A percentile compares a stretch with the other conserved stretches of the same genome.
These are phyloP conservation scores for Synanceia verrucosa DNA, from an alignment of 2,797 vertebrate genomes.

Conservation along the genomic window DNA sequence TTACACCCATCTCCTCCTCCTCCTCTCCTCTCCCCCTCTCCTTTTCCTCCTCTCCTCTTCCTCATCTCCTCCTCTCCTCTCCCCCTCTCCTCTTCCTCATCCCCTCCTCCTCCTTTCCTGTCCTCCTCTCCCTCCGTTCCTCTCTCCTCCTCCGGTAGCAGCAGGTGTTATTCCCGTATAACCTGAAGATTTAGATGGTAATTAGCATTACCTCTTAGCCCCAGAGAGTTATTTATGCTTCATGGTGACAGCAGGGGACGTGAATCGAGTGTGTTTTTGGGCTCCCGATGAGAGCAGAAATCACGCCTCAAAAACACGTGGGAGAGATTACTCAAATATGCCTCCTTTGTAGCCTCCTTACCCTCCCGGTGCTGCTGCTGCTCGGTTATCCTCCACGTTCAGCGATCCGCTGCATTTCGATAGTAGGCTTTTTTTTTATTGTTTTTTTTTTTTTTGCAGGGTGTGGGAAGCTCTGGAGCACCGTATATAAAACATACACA, in stretches of 20 bases:
- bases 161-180: constrained; percentile 83
- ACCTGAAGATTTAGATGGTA: constrained; percentile 74
- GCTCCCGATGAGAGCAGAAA: constrained; percentile 62
- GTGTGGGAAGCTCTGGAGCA: constrained; percentile 30
- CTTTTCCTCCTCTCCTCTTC: background rate
- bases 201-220: constrained; percentile 68
- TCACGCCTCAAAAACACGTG: constrained; percentile 84
- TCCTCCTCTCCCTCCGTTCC: too few relatives aligned
- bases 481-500: constrained; percentile 32
- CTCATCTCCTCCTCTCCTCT: constrained; percentile 18
- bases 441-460: background rate
- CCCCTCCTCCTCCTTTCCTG: background rate
- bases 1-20: constrained; percentile 10
- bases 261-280: constrained; percentile 53
- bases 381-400: constrained; percentile 26
- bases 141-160: constrained; percentile 59
- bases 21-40: too few relatives aligned
- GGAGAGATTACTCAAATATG: constrained; percentile 79
- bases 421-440: background rate
- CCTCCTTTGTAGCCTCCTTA: constrained; percentile 58
- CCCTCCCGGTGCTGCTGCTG: constrained; percentile 31
- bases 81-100: background rate
- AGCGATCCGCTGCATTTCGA: constrained; percentile 12
- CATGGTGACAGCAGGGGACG: constrained; percentile 49
- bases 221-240: constrained; percentile 54